phyloP scores from a whole-genome alignment of 2,888 invertebrate species.

The Spilarctia lutea region DNA sequence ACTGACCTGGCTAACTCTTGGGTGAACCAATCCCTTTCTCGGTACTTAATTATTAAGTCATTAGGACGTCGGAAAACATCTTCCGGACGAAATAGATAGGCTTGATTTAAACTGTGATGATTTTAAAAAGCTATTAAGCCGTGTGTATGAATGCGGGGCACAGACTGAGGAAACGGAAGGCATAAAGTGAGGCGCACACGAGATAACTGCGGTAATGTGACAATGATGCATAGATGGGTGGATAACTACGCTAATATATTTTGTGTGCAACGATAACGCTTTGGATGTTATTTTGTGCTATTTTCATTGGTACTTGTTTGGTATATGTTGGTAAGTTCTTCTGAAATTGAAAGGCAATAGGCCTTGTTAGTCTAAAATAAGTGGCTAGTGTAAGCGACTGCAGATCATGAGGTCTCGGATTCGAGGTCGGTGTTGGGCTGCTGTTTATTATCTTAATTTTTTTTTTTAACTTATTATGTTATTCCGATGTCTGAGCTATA shows the following conservation, averaged over 20 bases:
- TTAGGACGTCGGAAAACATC: neutral
- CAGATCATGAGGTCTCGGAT: too few species aligned
- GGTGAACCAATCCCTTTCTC: neutral
- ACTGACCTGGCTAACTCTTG: neutral
- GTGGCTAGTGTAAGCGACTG: too few species aligned
- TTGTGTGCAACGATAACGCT: slow-evolving; percentile 36
- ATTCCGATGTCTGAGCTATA: too few species aligned
- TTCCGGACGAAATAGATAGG: slow-evolving; percentile 22
- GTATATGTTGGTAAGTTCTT: neutral
- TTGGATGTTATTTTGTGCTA: slow-evolving; percentile 10
- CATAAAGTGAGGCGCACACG: slow-evolving; percentile 42
- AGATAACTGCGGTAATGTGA: slow-evolving; percentile 50
- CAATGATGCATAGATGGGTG: slow-evolving; percentile 50
- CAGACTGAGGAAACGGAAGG: slow-evolving; percentile 48
- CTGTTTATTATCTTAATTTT: too few species aligned
- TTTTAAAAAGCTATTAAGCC: slow-evolving; percentile 52
- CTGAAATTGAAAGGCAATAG: neutral
- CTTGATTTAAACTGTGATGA: slow-evolving; percentile 47
- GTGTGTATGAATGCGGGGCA: slow-evolving; percentile 36
- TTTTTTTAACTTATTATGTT: too few species aligned
- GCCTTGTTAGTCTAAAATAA: too few species aligned
- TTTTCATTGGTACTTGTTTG: neutral
- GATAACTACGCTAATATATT: slow-evolving; percentile 48
- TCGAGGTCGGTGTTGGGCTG: too few species aligned
- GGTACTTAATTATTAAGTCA: slow-evolving; percentile 4